Percentiles rank a stretch among this genome's conserved stretches.
Conservation (phyloP, 1,140 invertebrate genomes). For the Phthorimaea operculella region DNA sequence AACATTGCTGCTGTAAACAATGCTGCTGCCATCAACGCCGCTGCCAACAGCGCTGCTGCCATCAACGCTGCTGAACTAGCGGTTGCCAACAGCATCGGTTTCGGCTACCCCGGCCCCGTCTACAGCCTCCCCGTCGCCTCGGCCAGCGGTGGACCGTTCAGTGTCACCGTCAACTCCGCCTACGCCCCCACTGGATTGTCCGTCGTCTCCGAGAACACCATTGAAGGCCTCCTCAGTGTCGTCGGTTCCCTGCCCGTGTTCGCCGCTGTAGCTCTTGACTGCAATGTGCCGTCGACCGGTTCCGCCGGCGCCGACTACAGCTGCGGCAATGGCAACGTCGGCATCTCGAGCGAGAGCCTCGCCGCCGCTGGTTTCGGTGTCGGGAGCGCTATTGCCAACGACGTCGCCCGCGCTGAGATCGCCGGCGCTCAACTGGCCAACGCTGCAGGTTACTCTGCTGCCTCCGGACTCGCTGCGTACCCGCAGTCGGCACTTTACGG, state of each 20-base stretch:
- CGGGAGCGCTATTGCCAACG: not conserved
- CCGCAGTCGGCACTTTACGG: too few species aligned
- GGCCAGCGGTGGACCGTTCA: conserved; percentile 18
- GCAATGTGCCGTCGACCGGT: conserved; percentile 9
- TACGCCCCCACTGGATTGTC: conserved; percentile 26
- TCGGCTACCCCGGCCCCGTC: too few species aligned
- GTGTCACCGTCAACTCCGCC: conserved; percentile 16
- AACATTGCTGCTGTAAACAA: too few species aligned
- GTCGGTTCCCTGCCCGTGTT: conserved; percentile 24
- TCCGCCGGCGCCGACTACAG: conserved; percentile 9
- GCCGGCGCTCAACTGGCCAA: not conserved
- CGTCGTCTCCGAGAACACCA: conserved; percentile 27
- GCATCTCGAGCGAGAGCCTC: conserved; percentile 7
- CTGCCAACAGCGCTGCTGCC: not conserved
- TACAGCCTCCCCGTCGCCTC: not conserved
- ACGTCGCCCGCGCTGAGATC: not conserved
- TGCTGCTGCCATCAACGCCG: too few species aligned
- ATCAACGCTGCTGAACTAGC: too few species aligned
- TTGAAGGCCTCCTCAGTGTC: conserved; percentile 26
- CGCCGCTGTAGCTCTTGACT: conserved; percentile 14
- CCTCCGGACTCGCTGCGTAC: not conserved
- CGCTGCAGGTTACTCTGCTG: not conserved
- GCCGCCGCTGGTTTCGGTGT: not conserved
- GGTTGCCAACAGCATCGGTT: too few species aligned
- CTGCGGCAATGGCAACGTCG: conserved; percentile 12